phyloP scores from a whole-genome alignment of 1,140 invertebrate genomes.

The Thaumatotibia leucotreta region DNA sequence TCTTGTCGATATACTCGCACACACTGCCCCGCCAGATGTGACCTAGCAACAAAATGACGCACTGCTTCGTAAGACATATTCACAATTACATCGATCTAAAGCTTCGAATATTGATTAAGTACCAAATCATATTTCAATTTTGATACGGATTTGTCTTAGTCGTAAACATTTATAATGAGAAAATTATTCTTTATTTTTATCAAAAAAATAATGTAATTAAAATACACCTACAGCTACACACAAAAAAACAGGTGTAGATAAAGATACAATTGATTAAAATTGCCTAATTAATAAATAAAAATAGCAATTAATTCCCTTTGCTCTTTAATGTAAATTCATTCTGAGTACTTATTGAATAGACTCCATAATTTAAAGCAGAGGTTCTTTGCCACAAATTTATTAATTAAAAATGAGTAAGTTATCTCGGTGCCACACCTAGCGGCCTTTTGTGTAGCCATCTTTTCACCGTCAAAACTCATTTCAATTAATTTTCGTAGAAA shows the following conservation, averaged over 20 bases:
- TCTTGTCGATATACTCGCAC: constrained; percentile 54
- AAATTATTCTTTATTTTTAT: no score
- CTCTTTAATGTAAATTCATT: constrained; percentile 55
- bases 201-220: no score
- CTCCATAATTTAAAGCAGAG: constrained; percentile 54
- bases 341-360: constrained; percentile 51
- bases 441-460: constrained; percentile 67
- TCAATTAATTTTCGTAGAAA: constrained; percentile 74
- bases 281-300: constrained; percentile 20
- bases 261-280: neutral
- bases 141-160: no score
- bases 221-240: no score
- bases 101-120: no score
- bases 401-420: constrained; percentile 73
- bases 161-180: no score
- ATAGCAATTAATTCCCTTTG: constrained; percentile 42
- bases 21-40: constrained; percentile 49
- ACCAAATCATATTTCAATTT: no score
- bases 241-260: no score
- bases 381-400: constrained; percentile 67
- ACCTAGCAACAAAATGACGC: constrained; percentile 20
- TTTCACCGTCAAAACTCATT: constrained; percentile 75
- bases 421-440: constrained; percentile 70
- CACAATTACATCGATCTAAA: neutral
- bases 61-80: neutral